Conservation (phyloP, 2,888 invertebrate species). For the Drosophila kuntzei region DNA sequence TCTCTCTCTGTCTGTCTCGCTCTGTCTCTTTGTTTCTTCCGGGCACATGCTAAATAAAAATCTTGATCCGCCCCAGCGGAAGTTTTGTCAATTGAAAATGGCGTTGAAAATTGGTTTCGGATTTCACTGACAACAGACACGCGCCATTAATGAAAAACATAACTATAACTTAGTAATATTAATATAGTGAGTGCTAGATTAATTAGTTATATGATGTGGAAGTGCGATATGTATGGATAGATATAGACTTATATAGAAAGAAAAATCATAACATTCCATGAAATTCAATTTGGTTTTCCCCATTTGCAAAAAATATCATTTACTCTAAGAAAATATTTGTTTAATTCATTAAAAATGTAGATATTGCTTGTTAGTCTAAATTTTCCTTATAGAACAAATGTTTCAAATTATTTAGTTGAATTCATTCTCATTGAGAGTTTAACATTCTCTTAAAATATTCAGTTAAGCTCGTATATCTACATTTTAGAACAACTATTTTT, state of each 20-base stretch:
- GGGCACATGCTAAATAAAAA: conserved; percentile 56
- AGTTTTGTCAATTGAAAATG: conserved; percentile 74
- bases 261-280: too few relatives aligned
- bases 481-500: not conserved
- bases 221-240: not conserved
- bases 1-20: not conserved
- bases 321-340: too few relatives aligned
- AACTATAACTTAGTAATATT: not conserved
- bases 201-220: not conserved
- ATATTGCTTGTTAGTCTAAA: too few relatives aligned
- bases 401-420: too few relatives aligned
- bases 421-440: not conserved
- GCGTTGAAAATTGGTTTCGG: conserved; percentile 73
- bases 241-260: not conserved
- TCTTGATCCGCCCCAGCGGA: conserved; percentile 65
- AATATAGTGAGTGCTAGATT: conserved; percentile 7
- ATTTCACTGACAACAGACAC: conserved; percentile 66
- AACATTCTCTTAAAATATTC: not conserved
- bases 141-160: conserved; percentile 50
- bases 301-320: too few relatives aligned
- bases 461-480: not conserved
- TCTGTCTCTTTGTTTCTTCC: conserved; percentile 41
- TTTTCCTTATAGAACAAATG: too few relatives aligned
- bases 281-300: too few relatives aligned
- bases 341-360: too few relatives aligned